phyloP scores from a whole-genome alignment of 2,113 vertebrate genomes.

The Fukomys damarensis region DNA sequence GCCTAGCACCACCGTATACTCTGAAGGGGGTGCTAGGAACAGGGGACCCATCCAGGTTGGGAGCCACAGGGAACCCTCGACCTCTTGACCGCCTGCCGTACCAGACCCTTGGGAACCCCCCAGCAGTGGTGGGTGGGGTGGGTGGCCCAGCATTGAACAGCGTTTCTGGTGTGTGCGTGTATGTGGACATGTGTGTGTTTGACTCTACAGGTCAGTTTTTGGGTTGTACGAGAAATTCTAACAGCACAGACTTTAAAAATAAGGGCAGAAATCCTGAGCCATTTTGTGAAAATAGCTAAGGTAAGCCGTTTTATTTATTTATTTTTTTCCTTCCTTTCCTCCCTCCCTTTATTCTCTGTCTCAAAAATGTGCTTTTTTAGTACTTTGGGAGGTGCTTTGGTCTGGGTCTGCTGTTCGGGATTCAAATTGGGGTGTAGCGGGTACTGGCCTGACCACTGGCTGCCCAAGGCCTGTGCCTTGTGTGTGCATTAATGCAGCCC shows the following conservation, averaged over 20 bases:
- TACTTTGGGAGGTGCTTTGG: background rate
- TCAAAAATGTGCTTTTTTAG: constrained; percentile 22
- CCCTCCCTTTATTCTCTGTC: background rate
- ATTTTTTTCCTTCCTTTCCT: background rate
- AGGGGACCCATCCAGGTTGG: background rate
- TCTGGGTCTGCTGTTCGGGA: background rate
- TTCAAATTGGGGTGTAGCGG: background rate
- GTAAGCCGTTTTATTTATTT: constrained; percentile 85
- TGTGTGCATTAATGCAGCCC: background rate
- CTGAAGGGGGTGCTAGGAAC: background rate
- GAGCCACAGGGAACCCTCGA: background rate
- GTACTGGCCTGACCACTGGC: background rate
- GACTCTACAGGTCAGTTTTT: constrained; percentile 94
- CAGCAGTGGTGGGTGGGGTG: background rate
- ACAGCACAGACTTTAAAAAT: constrained; percentile 98
- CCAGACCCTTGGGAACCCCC: background rate
- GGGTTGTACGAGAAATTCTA: constrained; percentile 97
- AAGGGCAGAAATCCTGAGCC: constrained; percentile 95
- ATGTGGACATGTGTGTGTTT: constrained; percentile 73
- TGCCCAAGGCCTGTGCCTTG: background rate
- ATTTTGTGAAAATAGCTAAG: constrained; percentile 99
- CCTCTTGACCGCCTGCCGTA: background rate
- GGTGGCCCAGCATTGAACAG: background rate
- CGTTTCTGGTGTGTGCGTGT: constrained; percentile 28
- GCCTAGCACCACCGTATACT: background rate